Conservation (phyloP, 2,888 invertebrate species). For the Sthenelais limicola region DNA sequence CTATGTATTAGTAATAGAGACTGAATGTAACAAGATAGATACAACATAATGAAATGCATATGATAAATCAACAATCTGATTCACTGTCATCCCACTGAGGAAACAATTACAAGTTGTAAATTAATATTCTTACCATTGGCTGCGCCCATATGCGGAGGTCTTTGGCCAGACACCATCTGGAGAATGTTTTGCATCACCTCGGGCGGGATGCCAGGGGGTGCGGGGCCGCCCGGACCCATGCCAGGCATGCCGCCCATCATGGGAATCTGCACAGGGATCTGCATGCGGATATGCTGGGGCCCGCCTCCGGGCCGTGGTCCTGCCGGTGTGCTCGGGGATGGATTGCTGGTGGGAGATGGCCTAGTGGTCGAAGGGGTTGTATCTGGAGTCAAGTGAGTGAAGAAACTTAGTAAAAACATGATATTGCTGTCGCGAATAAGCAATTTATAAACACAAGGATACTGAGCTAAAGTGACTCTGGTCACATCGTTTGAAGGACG, state of each 20-base stretch:
- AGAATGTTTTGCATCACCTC: conserved; percentile 77
- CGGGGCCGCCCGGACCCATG: conserved; percentile 9
- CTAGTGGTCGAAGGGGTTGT: background rate
- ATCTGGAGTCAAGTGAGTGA: background rate
- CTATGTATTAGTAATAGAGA: background rate
- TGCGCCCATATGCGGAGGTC: background rate
- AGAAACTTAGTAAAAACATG: too few species aligned
- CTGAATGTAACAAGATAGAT: background rate
- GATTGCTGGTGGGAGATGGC: background rate
- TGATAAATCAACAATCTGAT: too few species aligned
- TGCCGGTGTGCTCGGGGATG: background rate
- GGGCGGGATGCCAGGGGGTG: conserved; percentile 66
- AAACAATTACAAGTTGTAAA: background rate
- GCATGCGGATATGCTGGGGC: conserved; percentile 11
- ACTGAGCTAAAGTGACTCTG: too few species aligned
- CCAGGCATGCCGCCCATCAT: background rate
- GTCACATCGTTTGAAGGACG: too few species aligned
- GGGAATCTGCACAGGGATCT: too few species aligned
- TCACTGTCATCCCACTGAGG: too few species aligned
- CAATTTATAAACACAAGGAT: too few species aligned
- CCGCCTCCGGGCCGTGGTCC: conserved; percentile 42
- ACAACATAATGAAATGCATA: too few species aligned
- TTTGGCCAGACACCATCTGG: conserved; percentile 56
- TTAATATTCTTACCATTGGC: background rate
- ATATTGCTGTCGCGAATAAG: too few species aligned